phyloP scores from a whole-genome alignment of 2,888 invertebrate genomes.

The Cecidostiba fungosa region DNA sequence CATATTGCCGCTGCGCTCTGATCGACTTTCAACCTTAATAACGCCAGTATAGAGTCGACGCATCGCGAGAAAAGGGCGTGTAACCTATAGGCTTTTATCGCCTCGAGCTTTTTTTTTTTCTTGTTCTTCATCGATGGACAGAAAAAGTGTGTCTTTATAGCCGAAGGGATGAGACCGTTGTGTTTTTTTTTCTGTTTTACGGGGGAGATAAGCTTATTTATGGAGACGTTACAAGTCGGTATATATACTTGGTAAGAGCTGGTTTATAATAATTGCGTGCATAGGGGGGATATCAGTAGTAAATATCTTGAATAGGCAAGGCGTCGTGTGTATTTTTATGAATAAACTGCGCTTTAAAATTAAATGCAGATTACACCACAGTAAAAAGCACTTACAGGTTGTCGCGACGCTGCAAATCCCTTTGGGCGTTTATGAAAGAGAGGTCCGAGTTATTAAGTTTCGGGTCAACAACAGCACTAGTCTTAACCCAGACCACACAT shows the following conservation, averaged over 20 bases:
- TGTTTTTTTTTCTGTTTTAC: neutral
- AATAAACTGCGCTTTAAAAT: no score
- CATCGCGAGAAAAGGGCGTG: conserved; percentile 19
- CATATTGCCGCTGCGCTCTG: neutral
- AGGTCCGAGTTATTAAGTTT: neutral
- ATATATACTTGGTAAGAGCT: neutral
- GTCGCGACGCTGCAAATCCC: neutral
- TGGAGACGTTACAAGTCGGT: neutral
- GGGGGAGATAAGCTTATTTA: neutral
- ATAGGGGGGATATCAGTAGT: no score
- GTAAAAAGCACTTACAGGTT: neutral
- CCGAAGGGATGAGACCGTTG: neutral
- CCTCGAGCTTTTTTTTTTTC: neutral
- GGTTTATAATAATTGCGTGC: neutral
- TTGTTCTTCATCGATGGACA: neutral
- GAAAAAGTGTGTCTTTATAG: neutral
- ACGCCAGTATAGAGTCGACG: neutral
- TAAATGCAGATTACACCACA: no score
- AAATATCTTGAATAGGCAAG: no score
- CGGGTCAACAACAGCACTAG: neutral
- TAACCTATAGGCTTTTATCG: conserved; percentile 1
- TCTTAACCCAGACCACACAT: neutral
- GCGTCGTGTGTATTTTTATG: no score
- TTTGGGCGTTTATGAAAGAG: neutral
- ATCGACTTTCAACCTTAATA: neutral